Base-by-base conservation (phyloP, 2,888 invertebrate species). In the Drosophila nr. perissopoda region DNA sequence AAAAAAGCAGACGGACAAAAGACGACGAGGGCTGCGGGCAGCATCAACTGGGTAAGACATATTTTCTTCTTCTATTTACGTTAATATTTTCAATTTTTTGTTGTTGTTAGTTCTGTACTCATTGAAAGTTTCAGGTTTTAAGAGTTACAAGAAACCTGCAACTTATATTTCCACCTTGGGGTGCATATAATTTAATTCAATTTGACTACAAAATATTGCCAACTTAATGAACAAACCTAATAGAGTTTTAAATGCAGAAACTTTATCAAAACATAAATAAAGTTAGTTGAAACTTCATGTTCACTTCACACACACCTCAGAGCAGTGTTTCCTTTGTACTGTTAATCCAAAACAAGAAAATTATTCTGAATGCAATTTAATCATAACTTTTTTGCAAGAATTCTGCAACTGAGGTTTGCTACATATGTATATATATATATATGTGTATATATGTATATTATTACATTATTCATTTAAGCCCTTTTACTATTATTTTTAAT, bases 111-210 rank as follows among this genome's bases (percentile, higher is more conserved):
- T 33, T 58, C 25, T 34, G 33, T 49, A 58, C 52, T 51, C 38
- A 67, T 62, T 53, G 67, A 78, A 86, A 86, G 84, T 78, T 89
- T 68, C 40, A 57, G 65, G 59, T 52, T 72, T 74, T 79, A n/a
- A 52, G 67, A 58, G 79, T 65, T 62, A 21, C 27, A 13, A 29
- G 48, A 21, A 46, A 46, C 38, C 70, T 40, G 53, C 58, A 71
- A 83, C 67, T 76, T 81, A 51, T 69, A 63, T 73, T 80, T 80
- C 54, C 87, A 79, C 72, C 62, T 81, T 68, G 69, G 25, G 69
- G 53, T 73, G 82, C 75, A 88, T 70, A 85, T 82, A 75, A 80
- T 80, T 89, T 83, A 81, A 90, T 85, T 90, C 76, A 85, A 90
- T 90, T 85, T 81, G 72, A 73, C 70, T 78, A 61, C 73, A 74